Evolutionary conservation across 2,888 invertebrate genomes (phyloP), one percentile per base, ranked within the genome.

Genomic region (Sacculina carcini): DNA sequence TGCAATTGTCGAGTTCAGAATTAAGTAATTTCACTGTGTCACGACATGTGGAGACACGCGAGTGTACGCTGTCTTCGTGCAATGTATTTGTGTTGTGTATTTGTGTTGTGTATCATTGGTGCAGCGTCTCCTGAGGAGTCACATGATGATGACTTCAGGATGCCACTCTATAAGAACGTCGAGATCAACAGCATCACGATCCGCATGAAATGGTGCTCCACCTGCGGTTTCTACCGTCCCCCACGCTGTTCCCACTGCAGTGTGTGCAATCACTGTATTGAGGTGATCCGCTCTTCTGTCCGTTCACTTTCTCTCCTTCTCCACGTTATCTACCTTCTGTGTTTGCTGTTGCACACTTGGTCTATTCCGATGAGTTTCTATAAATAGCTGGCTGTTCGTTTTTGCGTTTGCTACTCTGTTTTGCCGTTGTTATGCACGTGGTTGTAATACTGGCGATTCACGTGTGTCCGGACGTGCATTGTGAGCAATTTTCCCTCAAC

Each of bases 201-300:
- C 56, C 79, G 96, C 56, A 96, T 99, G 96, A 99, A 98, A 70
- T 98, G 96, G 96, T 96, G 98, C 70, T 86, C 90, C 59, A 98
- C 98, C 3, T 98, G 98, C 72, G 90, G 94, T 72, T 98, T 98
- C 73, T 98, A 99, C 70, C 75, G 98, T 62, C 98, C 98, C 65
- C 98, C 98, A 57, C 74, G 98, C 63, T 94, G 96, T 69, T 92
- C 92, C 54, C 98, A 98, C 69, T 98, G 98, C 70, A 92, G 92
- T 60, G 92, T 96, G 54, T 98, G 96, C 73, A 90, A 98, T 72
- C 87, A 87, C 65, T 96, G 94, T 68, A 92, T 90, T 67, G 89
- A 89, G 77, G 86, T 85, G 64, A 66, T 70, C 61, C 50, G 3
- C 26, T 28, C 23, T 24, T 2, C 19, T 6, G 32, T 5, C 38